Evolutionary conservation across 2,113 vertebrate species (phyloP), one percentile per base, ranked within the genome.

Genomic region (Syrrhaptes paradoxus): DNA sequence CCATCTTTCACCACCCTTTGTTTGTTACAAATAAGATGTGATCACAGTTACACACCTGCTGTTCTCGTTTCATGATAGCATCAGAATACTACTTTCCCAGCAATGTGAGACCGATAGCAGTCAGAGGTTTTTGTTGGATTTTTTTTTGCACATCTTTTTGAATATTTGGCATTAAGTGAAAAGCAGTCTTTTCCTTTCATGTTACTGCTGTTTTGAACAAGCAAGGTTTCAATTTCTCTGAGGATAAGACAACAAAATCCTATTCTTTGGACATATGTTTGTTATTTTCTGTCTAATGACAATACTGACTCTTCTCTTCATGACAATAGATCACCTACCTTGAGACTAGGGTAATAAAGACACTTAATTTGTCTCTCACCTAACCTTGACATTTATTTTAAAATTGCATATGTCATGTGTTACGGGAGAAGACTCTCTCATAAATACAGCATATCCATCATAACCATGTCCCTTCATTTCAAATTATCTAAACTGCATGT

Each of bases 11-110:
- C 14, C 54, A 89, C 5, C 1, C 10, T 93, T 80, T 95, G 41
- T 95, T 85, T 92, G 13, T 68, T 66, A 83, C 34, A 72, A 94
- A 83, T 76, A 89, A 86, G 45, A 70, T 29, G 8, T 59, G 58
- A 78, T 79, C 9, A 0, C 25, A 71, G 45, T 68, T 89, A 70
- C 71, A 76, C 58, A 85, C 46, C 62, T 83, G 81, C 19, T 82
- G 19, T 57, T 87, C 78, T 90, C 48, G 34, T 91, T 87, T 87
- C 66, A 19, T 25, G 75, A 95, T 36, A 96, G 55, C 62, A 94
- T 93, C 62, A 58, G 59, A 91, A 79, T 29, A 66, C 31, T 24
- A 3, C 63, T 87, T 93, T 95, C 94, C 87, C 74, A 93, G 81
- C 89, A 97, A 96, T 5, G 54, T 76, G 93, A 96, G 74, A 83